phyloP scores from a whole-genome alignment of 2,888 invertebrate genomes.

The Pammene fasciana region DNA sequence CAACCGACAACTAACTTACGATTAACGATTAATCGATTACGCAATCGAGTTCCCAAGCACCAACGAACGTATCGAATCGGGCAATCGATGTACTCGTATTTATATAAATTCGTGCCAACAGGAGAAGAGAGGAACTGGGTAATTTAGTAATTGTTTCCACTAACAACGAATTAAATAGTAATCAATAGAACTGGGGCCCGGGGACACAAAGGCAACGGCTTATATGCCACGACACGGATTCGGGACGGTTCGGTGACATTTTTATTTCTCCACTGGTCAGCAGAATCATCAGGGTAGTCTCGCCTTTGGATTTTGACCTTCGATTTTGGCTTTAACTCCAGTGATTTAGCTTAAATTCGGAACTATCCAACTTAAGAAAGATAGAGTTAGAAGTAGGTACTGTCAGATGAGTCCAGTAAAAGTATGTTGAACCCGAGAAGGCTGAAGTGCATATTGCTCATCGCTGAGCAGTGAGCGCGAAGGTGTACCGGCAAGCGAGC shows the following conservation, averaged over 20 bases:
- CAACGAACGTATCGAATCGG: conserved; percentile 23
- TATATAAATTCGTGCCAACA: conserved; percentile 53
- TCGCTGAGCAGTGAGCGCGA: too few species aligned
- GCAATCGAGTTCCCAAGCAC: conserved; percentile 33
- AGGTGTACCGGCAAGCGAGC: too few species aligned
- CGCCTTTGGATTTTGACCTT: neutral
- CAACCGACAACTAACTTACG: conserved; percentile 11
- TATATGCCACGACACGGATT: conserved; percentile 49
- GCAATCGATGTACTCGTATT: conserved; percentile 50
- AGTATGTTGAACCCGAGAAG: too few species aligned
- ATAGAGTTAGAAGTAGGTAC: too few species aligned
- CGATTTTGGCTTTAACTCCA: too few species aligned
- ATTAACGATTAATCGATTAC: conserved; percentile 30
- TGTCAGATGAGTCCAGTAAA: too few species aligned
- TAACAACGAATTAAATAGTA: conserved; percentile 81
- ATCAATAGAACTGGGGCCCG: conserved; percentile 76
- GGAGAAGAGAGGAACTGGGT: conserved; percentile 71
- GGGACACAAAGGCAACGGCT: conserved; percentile 53
- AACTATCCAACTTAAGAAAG: too few species aligned
- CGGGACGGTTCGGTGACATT: conserved; percentile 49
- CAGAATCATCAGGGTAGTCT: neutral
- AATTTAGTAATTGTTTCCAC: conserved; percentile 82
- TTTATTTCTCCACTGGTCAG: too few species aligned
- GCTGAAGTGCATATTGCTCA: too few species aligned
- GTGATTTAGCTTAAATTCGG: too few species aligned